phyloP scores from a whole-genome alignment of 2,888 invertebrate species.

The Tinea trinotella region DNA sequence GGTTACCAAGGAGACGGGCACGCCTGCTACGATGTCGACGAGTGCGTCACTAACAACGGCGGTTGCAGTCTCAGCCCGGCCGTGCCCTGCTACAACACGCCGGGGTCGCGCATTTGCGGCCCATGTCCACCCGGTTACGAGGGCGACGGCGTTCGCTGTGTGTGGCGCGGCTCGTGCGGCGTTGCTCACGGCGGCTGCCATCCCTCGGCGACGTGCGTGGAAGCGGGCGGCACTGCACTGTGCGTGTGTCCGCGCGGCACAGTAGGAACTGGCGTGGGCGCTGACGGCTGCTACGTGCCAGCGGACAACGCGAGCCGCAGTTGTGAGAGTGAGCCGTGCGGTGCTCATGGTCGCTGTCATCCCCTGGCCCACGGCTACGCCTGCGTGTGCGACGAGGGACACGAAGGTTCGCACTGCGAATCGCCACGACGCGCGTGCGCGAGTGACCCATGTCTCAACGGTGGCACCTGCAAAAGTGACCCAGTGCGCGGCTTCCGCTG shows the following conservation, averaged over 20 bases:
- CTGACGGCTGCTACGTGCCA: slow-evolving; percentile 77
- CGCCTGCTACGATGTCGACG: slow-evolving; percentile 89
- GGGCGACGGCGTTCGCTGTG: slow-evolving; percentile 87
- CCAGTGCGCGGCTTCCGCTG: slow-evolving; percentile 63
- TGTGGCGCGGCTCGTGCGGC: slow-evolving; percentile 77
- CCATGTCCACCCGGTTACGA: slow-evolving; percentile 89
- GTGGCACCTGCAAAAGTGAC: slow-evolving; percentile 78
- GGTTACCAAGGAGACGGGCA: slow-evolving; percentile 92
- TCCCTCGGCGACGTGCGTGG: slow-evolving; percentile 82
- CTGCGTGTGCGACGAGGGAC: slow-evolving; percentile 75
- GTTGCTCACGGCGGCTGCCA: slow-evolving; percentile 91
- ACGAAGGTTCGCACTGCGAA: slow-evolving; percentile 77
- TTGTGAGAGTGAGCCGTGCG: slow-evolving; percentile 69
- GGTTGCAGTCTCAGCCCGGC: slow-evolving; percentile 88
- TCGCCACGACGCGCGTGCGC: slow-evolving; percentile 73
- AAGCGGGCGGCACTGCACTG: slow-evolving; percentile 73
- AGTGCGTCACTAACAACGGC: slow-evolving; percentile 88
- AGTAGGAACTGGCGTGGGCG: slow-evolving; percentile 84
- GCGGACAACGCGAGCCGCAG: slow-evolving; percentile 41
- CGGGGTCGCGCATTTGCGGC: slow-evolving; percentile 89
- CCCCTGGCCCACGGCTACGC: slow-evolving; percentile 49
- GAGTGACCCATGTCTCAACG: slow-evolving; percentile 85
- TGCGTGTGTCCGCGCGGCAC: slow-evolving; percentile 87
- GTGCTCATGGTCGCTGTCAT: slow-evolving; percentile 74
- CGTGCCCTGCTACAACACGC: slow-evolving; percentile 90